Conservation (phyloP, 2,113 vertebrate genomes). For the Microtus oregoni region DNA sequence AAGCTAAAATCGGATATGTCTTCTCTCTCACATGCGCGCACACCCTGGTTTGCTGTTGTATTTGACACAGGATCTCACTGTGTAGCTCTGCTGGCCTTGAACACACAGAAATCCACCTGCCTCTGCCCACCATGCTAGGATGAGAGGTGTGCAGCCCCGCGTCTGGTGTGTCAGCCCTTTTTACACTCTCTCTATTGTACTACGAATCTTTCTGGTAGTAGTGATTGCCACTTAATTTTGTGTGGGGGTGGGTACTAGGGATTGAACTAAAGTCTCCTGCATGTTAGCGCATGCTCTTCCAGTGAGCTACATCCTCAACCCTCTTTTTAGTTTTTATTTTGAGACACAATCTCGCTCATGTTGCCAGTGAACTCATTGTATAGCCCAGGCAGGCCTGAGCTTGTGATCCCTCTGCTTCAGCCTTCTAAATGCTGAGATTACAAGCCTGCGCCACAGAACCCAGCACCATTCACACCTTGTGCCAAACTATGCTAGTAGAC, state of each 20-base stretch:
- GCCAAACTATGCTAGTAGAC: not conserved
- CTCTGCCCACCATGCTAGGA: not conserved
- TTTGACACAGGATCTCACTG: not conserved
- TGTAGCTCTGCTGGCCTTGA: not conserved
- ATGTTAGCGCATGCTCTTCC: not conserved
- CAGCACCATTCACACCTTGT: not conserved
- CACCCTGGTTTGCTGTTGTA: not conserved
- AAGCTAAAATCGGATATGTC: not conserved
- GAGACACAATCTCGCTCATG: not conserved
- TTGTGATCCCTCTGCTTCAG: not conserved
- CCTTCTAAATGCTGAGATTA: not conserved
- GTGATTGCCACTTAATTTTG: not conserved
- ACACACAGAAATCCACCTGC: not conserved
- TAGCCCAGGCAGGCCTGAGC: not conserved
- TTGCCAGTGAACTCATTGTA: not conserved
- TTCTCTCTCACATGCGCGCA: not conserved
- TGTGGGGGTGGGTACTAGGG: not conserved
- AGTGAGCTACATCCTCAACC: not conserved
- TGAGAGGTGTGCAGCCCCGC: not conserved
- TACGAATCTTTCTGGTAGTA: constrained; percentile 6
- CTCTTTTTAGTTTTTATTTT: not conserved
- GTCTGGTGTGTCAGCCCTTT: not conserved
- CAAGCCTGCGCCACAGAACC: not conserved
- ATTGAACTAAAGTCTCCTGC: not conserved
- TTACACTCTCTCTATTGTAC: not conserved